Base-by-base conservation (phyloP, 2,797 vertebrate genomes). In the Esox lucius region DNA sequence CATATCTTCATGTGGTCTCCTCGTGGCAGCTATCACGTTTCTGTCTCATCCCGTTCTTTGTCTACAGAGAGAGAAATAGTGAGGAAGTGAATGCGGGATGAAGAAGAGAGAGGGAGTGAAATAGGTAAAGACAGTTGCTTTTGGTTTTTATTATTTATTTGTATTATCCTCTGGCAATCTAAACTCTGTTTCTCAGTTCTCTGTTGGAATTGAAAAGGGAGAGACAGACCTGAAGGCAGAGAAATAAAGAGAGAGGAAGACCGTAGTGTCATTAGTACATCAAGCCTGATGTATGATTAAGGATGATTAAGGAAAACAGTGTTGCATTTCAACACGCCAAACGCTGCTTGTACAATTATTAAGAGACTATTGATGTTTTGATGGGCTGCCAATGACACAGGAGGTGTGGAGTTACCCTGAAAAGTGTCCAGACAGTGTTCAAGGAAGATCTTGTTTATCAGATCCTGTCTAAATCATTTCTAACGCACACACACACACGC, bases 311-410 rank as follows among this genome's bases (percentile, higher is more conserved):
- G 31, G 49, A 26, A 26, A 42, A 78, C 42, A 61, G 39, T 35
- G 66, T 68, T 64, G 71, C 76, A 78, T 84, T 83, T 81, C 75
- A 49, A 72, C 70, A 73, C 72, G 68, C 75, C 59, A 49, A 24
- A 46, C 19, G 33, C 31, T 62, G 61, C 46, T 46, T 70, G 42
- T 17, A 39, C 65, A 70, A 70, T 67, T 42, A 64, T 70, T 48
- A 12, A 1, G 24, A n/a, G 59, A 53, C 31, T 70, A 33, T 65
- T 74, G 77, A 71, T 78, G 67, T 74, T 64, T 53, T 51, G 67
- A 35, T 80, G 81, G n/a, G 69, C 28, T 70, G 72, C 53, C 42
- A 4, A 2, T 77, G 79, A 83, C 83, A 85, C 77, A 24, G 70
- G 67, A 68, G 64, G 42, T 69, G 53, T 68, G 64, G 70, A 61